A percentile compares a stretch with the other conserved stretches of the same genome.
Evolutionary conservation across 2,888 invertebrate species (phyloP).

Genomic region (Drosophila limbata): DNA sequence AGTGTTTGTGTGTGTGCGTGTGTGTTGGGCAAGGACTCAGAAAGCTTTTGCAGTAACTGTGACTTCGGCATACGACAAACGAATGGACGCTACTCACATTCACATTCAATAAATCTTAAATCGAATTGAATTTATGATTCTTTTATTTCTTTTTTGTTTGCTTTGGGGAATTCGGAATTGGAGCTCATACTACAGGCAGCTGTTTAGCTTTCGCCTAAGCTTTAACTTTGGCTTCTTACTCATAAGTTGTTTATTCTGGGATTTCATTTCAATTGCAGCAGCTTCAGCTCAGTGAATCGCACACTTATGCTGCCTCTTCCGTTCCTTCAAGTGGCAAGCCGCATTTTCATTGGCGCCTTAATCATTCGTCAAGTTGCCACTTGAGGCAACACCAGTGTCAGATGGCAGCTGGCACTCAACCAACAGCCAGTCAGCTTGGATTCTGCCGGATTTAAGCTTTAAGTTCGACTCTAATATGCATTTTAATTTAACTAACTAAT

Average conservation of each 20-base stretch:
- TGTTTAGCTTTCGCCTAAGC: slow-evolving; percentile 23
- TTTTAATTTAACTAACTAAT: slow-evolving; percentile 43
- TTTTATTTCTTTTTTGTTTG: slow-evolving; percentile 42
- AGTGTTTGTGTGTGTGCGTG: neutral
- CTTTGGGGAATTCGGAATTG: slow-evolving; percentile 4
- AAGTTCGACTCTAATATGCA: slow-evolving; percentile 41
- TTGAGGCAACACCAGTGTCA: slow-evolving; percentile 25
- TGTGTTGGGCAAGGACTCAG: slow-evolving; percentile 9
- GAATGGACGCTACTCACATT: slow-evolving; percentile 44
- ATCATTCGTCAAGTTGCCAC: slow-evolving; percentile 44
- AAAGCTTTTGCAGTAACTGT: slow-evolving; percentile 52
- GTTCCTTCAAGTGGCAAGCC: slow-evolving; percentile 30
- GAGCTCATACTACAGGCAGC: slow-evolving; percentile 8
- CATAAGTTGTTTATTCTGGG: slow-evolving; percentile 52
- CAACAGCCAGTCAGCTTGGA: neutral
- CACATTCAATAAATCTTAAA: slow-evolving; percentile 71
- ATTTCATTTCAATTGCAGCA: slow-evolving; percentile 57
- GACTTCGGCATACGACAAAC: slow-evolving; percentile 31
- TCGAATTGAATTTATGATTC: slow-evolving; percentile 81
- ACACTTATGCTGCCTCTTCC: slow-evolving; percentile 30
- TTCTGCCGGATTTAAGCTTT: slow-evolving; percentile 10
- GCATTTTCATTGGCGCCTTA: slow-evolving; percentile 34
- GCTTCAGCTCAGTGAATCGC: slow-evolving; percentile 51
- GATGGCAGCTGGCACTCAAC: slow-evolving; percentile 26
- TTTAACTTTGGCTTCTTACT: slow-evolving; percentile 10